Percentiles rank a stretch among this genome's conserved stretches.
Evolutionary conservation across 2,113 vertebrate genomes (phyloP).

Genomic region (Oreotragus oreotragus): DNA sequence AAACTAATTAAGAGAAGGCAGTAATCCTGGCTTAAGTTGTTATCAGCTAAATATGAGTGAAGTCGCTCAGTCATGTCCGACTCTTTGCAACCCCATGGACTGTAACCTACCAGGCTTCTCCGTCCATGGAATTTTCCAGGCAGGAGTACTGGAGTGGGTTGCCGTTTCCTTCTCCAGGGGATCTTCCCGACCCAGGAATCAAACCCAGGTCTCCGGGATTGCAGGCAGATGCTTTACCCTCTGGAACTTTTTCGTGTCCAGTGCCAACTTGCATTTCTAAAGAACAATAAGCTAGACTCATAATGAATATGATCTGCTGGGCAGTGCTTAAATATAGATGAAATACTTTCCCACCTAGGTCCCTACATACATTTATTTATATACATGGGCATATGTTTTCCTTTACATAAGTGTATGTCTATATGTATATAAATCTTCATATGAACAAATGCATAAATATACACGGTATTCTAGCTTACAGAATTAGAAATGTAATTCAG

Average conservation of each 20-base stretch:
- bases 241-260: neutral
- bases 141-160: no score
- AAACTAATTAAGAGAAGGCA: conserved; percentile 20
- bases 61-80: no score
- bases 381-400: conserved; percentile 62
- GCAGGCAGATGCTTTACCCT: no score
- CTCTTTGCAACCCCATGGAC: no score
- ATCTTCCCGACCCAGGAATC: no score
- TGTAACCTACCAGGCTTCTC: no score
- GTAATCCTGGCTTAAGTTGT: neutral
- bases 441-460: conserved; percentile 48
- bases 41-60: neutral
- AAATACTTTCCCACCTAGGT: conserved; percentile 13
- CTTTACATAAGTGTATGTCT: conserved; percentile 57
- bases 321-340: conserved; percentile 11
- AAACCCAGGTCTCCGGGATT: no score
- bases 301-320: neutral
- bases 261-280: neutral
- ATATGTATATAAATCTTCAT: conserved; percentile 59
- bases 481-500: conserved; percentile 69
- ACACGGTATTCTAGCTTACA: conserved; percentile 57
- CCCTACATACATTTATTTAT: conserved; percentile 45
- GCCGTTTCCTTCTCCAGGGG: no score
- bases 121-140: no score
- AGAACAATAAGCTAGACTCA: conserved; percentile 3